Conservation (phyloP, 2,888 invertebrate species). For the Drosophila gaucha region DNA sequence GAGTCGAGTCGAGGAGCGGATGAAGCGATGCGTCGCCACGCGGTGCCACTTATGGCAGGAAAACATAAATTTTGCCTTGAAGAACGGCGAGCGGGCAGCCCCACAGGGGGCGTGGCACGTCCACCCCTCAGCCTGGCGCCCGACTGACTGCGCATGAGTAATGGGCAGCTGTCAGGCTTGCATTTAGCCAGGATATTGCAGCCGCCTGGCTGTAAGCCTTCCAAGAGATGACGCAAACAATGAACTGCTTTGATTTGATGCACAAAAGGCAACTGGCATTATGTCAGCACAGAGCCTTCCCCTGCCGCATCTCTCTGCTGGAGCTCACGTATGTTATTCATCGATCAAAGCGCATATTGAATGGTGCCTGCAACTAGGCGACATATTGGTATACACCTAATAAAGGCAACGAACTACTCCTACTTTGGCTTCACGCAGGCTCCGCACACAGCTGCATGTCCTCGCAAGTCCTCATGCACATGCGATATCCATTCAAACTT, state of each 20-base stretch:
- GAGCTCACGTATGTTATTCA: not conserved
- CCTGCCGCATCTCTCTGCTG: not conserved
- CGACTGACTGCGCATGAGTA: conserved; percentile 62
- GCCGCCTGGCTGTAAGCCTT: conserved; percentile 12
- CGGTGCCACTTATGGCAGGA: conserved; percentile 76
- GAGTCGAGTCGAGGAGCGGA: not conserved
- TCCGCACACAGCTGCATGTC: not conserved
- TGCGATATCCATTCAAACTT: not conserved
- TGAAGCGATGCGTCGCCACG: conserved; percentile 32
- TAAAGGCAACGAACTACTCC: not conserved
- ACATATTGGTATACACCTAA: conserved; percentile 20
- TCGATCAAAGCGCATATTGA: not conserved
- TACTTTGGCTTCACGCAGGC: not conserved
- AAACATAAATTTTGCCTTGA: conserved; percentile 79
- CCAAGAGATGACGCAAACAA: conserved; percentile 12
- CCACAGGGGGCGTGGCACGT: not conserved
- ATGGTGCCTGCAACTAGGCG: conserved; percentile 9
- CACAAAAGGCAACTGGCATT: not conserved
- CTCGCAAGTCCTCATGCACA: not conserved
- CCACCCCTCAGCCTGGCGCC: conserved; percentile 9
- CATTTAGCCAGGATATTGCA: conserved; percentile 22
- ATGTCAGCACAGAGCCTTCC: not conserved
- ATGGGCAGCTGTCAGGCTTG: conserved; percentile 55
- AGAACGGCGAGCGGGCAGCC: conserved; percentile 42
- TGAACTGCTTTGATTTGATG: conserved; percentile 22